Percentiles rank a stretch among this genome's conserved stretches.
Evolutionary conservation across 1,140 invertebrate species (phyloP).

Genomic region (Listronotus bonariensis): DNA sequence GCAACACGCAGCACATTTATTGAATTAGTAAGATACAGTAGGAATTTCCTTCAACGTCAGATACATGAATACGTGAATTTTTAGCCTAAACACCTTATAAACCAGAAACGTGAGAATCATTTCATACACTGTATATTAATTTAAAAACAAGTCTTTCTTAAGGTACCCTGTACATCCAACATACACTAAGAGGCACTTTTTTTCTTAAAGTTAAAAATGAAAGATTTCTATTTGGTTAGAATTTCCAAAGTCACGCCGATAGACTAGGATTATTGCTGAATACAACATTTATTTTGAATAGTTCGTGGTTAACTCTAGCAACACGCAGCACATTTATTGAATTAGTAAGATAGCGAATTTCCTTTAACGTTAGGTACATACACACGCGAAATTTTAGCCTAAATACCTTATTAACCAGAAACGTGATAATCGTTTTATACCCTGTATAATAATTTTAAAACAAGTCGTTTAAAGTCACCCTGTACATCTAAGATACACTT

Average conservation of each 20-base stretch:
- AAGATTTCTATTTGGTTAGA: no score
- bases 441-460: no score
- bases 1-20: constrained; percentile 18
- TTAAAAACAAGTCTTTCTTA: no score
- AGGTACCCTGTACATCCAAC: no score
- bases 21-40: constrained; percentile 15
- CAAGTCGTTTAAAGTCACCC: no score
- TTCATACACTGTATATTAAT: no score
- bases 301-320: constrained; percentile 8
- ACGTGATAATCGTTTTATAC: constrained; percentile 24
- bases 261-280: background rate
- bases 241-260: no score
- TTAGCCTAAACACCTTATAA: constrained; percentile 27
- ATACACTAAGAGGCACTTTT: no score
- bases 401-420: constrained; percentile 23
- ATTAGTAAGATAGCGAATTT: constrained; percentile 17
- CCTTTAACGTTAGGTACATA: constrained; percentile 5
- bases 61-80: constrained; percentile 15
- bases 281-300: background rate
- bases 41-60: constrained; percentile 11
- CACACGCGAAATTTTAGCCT: constrained; percentile 24
- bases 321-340: constrained; percentile 23
- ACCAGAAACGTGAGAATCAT: constrained; percentile 15
- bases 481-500: no score
- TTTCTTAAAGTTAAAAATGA: no score